Conservation (phyloP, 2,113 vertebrate genomes). For the Antechinus stuartii region DNA sequence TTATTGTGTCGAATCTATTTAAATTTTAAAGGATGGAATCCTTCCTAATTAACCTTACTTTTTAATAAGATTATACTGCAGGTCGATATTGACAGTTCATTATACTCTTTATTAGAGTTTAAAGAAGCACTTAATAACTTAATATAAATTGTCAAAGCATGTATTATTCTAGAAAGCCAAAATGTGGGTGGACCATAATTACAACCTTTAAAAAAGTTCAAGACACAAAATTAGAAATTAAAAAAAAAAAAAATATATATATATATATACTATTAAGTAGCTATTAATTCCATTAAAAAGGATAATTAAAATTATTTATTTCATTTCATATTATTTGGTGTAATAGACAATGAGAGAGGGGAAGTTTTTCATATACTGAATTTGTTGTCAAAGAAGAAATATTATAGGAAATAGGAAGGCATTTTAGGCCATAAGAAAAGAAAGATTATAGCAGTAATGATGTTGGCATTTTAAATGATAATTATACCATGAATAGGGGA, state of each 20-base stretch:
- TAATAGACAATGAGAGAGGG: background rate
- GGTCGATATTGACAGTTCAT: conserved; percentile 80
- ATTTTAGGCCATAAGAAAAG: conserved; percentile 13
- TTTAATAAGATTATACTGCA: conserved; percentile 79
- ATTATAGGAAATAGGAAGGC: background rate
- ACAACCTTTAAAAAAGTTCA: conserved; percentile 42
- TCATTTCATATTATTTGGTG: background rate
- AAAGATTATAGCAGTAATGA: background rate
- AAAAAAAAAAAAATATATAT: too few relatives aligned
- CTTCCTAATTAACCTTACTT: conserved; percentile 83
- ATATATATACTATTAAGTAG: background rate
- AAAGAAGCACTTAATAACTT: conserved; percentile 72
- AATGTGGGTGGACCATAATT: conserved; percentile 28
- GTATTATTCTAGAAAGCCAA: conserved; percentile 10
- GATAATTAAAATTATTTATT: background rate
- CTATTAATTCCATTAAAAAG: conserved; percentile 6
- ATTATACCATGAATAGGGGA: too few relatives aligned
- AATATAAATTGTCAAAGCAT: conserved; percentile 58
- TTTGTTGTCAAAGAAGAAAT: background rate
- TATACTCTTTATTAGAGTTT: conserved; percentile 79
- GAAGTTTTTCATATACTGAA: background rate
- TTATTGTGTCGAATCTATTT: conserved; percentile 82
- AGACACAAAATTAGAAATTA: conserved; percentile 43
- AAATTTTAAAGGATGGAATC: conserved; percentile 80
- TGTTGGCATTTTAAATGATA: background rate